Conservation (phyloP, 2,888 invertebrate genomes). For the Drosophila antonietae region DNA sequence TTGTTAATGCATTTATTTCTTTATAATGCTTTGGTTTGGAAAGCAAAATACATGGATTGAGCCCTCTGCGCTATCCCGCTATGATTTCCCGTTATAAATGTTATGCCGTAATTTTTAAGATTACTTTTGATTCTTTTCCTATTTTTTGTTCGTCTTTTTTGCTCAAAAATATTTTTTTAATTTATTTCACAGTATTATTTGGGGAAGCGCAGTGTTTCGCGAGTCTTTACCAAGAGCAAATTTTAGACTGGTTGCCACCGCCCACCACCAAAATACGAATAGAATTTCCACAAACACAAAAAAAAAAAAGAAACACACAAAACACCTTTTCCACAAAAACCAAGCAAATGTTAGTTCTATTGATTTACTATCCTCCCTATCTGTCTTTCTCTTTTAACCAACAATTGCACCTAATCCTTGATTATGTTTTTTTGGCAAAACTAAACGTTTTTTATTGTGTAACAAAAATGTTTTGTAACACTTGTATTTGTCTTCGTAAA, state of each 20-base stretch:
- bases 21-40: constrained; percentile 39
- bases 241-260: constrained; percentile 63
- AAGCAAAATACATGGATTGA: constrained; percentile 30
- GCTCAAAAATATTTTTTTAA: constrained; percentile 56
- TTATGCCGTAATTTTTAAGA: constrained; percentile 40
- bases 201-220: constrained; percentile 82
- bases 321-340: constrained; percentile 38
- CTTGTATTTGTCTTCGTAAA: constrained; percentile 13
- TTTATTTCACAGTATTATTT: constrained; percentile 81
- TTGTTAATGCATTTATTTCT: constrained; percentile 22
- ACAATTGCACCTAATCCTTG: constrained; percentile 51
- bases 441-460: constrained; percentile 29
- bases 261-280: constrained; percentile 60
- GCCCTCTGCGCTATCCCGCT: constrained; percentile 44
- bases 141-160: constrained; percentile 2
- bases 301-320: constrained; percentile 12
- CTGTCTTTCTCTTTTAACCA: constrained; percentile 38
- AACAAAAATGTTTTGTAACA: constrained; percentile 8
- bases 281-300: constrained; percentile 56
- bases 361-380: constrained; percentile 38
- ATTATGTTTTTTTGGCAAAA: constrained; percentile 29
- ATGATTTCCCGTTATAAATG: constrained; percentile 35
- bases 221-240: constrained; percentile 79
- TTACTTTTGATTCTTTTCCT: constrained; percentile 27
- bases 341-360: constrained; percentile 64